Conservation (phyloP, 2,113 vertebrate species). For the Pandion haliaetus region DNA sequence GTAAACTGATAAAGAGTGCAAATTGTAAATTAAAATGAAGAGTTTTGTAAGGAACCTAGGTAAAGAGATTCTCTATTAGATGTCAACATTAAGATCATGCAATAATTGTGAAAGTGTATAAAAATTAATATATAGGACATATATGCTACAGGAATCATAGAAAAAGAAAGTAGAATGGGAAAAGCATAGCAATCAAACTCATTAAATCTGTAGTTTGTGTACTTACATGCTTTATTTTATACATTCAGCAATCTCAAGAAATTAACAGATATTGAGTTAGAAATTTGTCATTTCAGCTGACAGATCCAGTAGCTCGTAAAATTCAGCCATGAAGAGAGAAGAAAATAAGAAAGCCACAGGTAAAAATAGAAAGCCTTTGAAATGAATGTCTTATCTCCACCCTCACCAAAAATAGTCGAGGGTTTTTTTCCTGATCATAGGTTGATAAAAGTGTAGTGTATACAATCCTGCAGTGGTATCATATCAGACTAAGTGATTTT, state of each 20-base stretch:
- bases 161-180: not conserved
- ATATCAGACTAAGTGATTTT: not conserved
- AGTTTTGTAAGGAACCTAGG: not conserved
- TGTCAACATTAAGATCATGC: not conserved
- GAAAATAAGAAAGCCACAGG: not conserved
- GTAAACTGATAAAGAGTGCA: not conserved
- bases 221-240: not conserved
- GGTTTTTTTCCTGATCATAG: not conserved
- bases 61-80: not conserved
- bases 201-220: not conserved
- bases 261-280: not conserved
- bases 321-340: not conserved
- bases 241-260: not conserved
- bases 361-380: constrained; percentile 14
- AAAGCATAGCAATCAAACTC: not conserved
- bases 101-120: not conserved
- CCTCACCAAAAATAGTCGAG: not conserved
- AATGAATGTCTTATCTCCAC: not conserved
- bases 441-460: not conserved
- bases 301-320: not conserved
- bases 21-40: not conserved
- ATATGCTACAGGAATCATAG: not conserved
- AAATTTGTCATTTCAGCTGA: constrained; percentile 4
- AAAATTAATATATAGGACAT: not conserved
- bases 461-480: not conserved